phyloP scores from a whole-genome alignment of 2,888 invertebrate genomes.

The Caenorhabditis virilis region DNA sequence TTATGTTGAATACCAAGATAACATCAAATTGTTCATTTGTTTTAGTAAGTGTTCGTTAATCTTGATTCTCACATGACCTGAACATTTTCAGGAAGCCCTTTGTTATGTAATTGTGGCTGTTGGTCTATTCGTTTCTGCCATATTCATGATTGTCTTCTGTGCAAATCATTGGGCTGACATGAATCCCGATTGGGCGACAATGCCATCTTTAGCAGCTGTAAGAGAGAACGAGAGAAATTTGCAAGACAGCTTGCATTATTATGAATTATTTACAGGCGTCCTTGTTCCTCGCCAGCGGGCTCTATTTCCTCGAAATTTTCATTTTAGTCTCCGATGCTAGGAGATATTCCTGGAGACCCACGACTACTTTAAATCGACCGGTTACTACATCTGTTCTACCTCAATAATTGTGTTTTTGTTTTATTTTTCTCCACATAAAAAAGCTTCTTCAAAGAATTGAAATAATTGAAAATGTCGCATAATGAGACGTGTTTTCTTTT shows the following conservation, averaged over 20 bases:
- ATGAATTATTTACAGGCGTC: conserved; percentile 36
- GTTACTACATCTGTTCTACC: conserved; percentile 9
- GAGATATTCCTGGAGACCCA: conserved; percentile 42
- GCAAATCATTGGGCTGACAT: conserved; percentile 55
- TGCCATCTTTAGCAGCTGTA: conserved; percentile 55
- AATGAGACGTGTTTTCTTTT: too few relatives aligned
- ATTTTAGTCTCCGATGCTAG: conserved; percentile 42
- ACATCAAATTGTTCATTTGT: conserved; percentile 48
- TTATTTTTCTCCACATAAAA: not conserved
- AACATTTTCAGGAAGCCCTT: conserved; percentile 37
- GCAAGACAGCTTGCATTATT: not conserved
- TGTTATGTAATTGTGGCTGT: conserved; percentile 42
- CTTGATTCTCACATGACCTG: not conserved
- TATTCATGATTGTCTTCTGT: conserved; percentile 53
- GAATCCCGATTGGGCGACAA: conserved; percentile 58
- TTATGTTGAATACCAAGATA: conserved; percentile 53
- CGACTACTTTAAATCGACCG: not conserved
- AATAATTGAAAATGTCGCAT: too few relatives aligned
- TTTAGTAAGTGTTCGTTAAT: conserved; percentile 26
- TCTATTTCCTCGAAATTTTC: conserved; percentile 42
- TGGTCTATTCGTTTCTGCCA: conserved; percentile 46
- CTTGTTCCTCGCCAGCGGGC: conserved; percentile 32
- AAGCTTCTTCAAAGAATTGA: too few relatives aligned
- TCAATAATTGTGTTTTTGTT: conserved; percentile 2
- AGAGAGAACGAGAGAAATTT: too few relatives aligned